A percentile compares a stretch with the other conserved stretches of the same genome.
These are phyloP conservation scores for Numenius phaeopus DNA, from an alignment of 2,797 vertebrate species.

Conservation along the genomic window DNA sequence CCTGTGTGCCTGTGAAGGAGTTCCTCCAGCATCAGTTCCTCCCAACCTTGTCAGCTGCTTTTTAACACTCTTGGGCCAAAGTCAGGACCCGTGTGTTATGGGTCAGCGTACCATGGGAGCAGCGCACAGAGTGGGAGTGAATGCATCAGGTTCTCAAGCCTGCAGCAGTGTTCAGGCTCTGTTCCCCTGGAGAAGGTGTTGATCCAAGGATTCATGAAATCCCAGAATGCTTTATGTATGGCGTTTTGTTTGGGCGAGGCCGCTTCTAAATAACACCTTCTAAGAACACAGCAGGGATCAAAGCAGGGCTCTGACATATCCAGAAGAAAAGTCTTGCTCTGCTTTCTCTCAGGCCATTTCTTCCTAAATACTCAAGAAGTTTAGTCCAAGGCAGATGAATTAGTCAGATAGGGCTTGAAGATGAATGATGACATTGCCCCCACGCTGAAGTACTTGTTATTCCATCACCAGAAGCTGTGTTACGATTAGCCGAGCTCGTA, in stretches of 20 bases:
- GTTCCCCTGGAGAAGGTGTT: neutral
- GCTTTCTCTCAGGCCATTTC: neutral
- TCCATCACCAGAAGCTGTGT: neutral
- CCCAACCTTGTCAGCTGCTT: neutral
- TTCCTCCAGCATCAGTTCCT: neutral
- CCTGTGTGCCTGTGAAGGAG: neutral
- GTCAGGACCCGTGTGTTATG: neutral
- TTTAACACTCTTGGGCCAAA: neutral
- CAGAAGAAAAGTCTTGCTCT: neutral
- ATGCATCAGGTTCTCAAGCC: neutral
- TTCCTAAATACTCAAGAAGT: neutral
- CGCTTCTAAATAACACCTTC: neutral
- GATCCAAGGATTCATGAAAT: neutral
- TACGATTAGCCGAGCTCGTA: slow-evolving; percentile 28
- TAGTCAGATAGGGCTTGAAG: neutral
- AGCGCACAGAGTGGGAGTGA: neutral
- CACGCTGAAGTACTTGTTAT: neutral
- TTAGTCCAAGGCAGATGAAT: neutral
- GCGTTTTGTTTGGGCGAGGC: neutral
- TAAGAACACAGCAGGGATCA: neutral
- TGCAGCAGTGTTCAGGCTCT: neutral
- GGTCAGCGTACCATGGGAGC: neutral
- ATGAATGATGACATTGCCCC: neutral
- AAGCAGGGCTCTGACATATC: neutral
- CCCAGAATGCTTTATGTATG: neutral